phyloP scores from a whole-genome alignment of 2,113 vertebrate genomes.

The Nycticebus coucang region DNA sequence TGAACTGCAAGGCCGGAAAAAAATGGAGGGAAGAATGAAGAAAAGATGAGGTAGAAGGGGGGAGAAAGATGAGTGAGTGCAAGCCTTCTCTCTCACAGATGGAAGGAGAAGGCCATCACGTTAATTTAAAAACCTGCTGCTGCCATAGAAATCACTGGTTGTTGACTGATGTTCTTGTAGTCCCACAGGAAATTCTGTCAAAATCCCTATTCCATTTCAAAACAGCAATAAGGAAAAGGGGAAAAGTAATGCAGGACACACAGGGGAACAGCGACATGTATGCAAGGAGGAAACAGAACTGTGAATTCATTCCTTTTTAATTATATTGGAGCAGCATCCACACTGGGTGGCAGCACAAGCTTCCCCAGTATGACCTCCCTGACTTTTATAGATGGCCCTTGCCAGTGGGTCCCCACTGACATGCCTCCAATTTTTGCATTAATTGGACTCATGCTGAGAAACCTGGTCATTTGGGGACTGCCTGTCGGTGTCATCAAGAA shows the following conservation, averaged over 20 bases:
- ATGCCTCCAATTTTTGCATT: neutral
- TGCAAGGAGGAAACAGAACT: neutral
- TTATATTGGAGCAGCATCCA: neutral
- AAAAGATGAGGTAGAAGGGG: neutral
- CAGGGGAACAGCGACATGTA: neutral
- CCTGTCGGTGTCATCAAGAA: neutral
- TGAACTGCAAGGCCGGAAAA: neutral
- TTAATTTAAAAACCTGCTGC: slow-evolving; percentile 28
- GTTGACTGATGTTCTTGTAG: neutral
- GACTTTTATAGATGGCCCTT: neutral
- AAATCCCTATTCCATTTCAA: slow-evolving; percentile 11
- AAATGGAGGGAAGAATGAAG: neutral
- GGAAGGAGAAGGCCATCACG: neutral
- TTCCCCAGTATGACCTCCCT: neutral
- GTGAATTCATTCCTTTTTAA: neutral
- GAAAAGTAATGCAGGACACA: neutral
- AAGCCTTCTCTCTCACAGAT: neutral
- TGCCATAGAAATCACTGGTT: slow-evolving; percentile 5
- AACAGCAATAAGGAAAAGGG: neutral
- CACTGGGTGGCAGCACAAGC: neutral
- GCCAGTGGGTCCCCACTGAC: neutral
- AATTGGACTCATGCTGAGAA: neutral
- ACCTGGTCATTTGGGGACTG: neutral
- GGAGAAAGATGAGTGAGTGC: neutral
- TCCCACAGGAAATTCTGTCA: neutral